Evolutionary conservation across 2,797 vertebrate genomes (phyloP), one percentile per base, ranked within the genome.

Genomic region (Rhyacichthys aspro): DNA sequence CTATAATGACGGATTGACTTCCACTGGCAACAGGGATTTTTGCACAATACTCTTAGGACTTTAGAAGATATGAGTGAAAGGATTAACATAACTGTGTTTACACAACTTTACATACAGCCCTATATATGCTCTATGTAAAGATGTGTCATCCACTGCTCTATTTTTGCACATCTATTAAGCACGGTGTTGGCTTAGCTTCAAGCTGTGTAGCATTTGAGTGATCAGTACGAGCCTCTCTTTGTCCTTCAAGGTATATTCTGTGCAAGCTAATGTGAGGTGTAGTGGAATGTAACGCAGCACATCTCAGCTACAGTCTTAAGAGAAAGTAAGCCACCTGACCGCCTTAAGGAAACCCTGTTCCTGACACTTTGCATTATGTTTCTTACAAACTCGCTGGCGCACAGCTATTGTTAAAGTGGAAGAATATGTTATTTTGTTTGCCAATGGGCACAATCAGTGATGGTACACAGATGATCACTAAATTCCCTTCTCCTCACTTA

Each of bases 361-460:
- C 56, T 72, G 39, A 59, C 71, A 57, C 19, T 48, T 9, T 12
- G 34, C 47, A 11, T 59, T 39, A n/a, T 48, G n/a, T 37, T 16
- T 34, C 41, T 43, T n/a, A 4, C 58, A 11, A n/a, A 56, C 56
- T 63, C 45, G 46, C 39, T 74, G 69, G 78, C 59, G 78, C 67
- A 80, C 55, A 52, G 46, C 59, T 65, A 53, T 43, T 57, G 45
- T 68, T 81, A 72, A 65, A 65, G 69, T 70, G 50, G 59, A 43
- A 66, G 43, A 81, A 69, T 78, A 77, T 77, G 62, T 50, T 70
- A 23, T 82, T 78, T 78, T 43, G 9, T 59, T 66, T 44, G 63
- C 77, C 66, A 65, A 39, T 10, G 44, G 78, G 76, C 63, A 48
- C 56, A 72, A 76, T 82, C 69, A 69, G 69, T 50, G 41, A 74